Evolutionary conservation across 2,888 invertebrate genomes (phyloP), one percentile per base, ranked within the genome.

Genomic region (Folsomia candida): DNA sequence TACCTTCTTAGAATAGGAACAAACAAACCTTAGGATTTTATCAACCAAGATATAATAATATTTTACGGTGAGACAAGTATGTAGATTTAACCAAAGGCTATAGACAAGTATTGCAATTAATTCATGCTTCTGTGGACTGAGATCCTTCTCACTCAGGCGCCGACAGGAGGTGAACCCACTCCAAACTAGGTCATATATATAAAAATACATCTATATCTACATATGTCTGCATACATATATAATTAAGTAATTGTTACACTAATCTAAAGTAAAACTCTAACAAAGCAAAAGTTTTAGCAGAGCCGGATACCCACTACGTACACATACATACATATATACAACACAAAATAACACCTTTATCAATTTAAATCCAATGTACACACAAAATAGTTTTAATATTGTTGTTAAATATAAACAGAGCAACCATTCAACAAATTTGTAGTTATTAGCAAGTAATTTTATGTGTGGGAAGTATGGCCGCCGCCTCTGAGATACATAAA

Each of bases 331-430:
- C 37, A 37, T 37, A 37, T 9, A 9, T 37, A 37, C 37, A 37
- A 54, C 20, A 54, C 18, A 54, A 18, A 54, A 6, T 14, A 18
- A 54, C 54, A 54, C 54, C 54, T 54, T 6, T 54, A 54, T 54
- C 54, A 54, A 18, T 54, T 6, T 54, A 54, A 6, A 6, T 20
- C 6, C 54, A 54, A 18, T 54, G 54, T 54, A 54, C 54, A 6
- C 54, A 54, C 54, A 54, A 54, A 22, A 54, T 54, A 54, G n/a
- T 54, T 54, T 54, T 54, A 54, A 20, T 54, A 54, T 54, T 54
- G 22, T 54, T 54, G n/a, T 20, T 54, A 54, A 54, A 14, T 54
- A 54, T 54, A 20, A 4, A 54, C 6, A 54, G n/a, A 54, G 20
- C 6, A 54, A 54, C 11, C 18, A 54, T 54, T 22, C 54, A 54